Evolutionary conservation across 2,797 vertebrate genomes (phyloP).

Genomic region (Typhlichthys subterraneus): DNA sequence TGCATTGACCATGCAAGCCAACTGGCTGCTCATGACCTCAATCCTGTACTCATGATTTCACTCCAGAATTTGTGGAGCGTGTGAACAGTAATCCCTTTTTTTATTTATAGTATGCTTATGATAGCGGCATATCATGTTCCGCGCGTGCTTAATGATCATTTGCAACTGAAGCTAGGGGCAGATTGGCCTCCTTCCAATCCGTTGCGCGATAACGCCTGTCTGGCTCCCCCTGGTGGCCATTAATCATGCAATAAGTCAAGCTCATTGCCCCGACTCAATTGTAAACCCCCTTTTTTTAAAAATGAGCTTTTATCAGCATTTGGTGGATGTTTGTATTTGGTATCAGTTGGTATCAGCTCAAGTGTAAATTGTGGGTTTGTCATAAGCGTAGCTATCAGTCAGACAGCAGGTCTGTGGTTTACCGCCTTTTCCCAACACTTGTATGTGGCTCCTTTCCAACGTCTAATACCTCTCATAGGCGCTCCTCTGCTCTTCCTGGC

Average conservation of each 20-base stretch:
- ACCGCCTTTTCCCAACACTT: neutral
- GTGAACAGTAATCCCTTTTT: neutral
- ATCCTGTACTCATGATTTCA: neutral
- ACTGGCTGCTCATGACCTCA: too few species aligned
- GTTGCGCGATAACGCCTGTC: constrained; percentile 2
- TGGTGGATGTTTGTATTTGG: constrained; percentile 8
- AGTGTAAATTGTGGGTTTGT: constrained; percentile 34
- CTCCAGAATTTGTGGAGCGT: neutral
- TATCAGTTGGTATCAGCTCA: constrained; percentile 21
- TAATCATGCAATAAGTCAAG: neutral
- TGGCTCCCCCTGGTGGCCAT: constrained; percentile 62
- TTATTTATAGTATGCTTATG: neutral
- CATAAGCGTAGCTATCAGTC: constrained; percentile 11
- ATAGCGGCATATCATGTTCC: constrained; percentile 3
- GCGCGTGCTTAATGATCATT: constrained; percentile 24
- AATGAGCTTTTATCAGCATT: constrained; percentile 4
- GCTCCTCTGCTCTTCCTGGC: neutral
- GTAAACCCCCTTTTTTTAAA: neutral
- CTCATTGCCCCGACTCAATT: neutral
- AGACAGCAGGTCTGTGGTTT: neutral
- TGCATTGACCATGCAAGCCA: too few species aligned
- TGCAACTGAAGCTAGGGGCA: constrained; percentile 15
- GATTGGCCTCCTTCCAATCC: neutral
- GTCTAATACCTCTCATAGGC: constrained; percentile 13
- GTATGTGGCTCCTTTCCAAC: constrained; percentile 7